A percentile compares a stretch with the other conserved stretches of the same genome.
These are phyloP conservation scores for Proisotoma minuta DNA, from an alignment of 2,888 invertebrate species.

Conservation along the genomic window DNA sequence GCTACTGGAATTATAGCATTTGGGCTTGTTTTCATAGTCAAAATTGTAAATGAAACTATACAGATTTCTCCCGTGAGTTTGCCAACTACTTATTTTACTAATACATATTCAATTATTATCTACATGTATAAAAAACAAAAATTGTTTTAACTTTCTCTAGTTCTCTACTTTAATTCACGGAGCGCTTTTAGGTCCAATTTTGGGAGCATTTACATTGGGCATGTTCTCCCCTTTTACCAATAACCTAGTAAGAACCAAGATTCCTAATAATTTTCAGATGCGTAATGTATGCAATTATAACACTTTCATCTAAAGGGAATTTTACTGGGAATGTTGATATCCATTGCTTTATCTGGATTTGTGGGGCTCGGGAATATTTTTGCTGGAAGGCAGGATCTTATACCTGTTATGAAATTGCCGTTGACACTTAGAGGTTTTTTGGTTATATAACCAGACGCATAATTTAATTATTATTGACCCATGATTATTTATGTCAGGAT, in stretches of 20 bases:
- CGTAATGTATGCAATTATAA: neutral
- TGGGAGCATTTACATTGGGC: constrained; percentile 31
- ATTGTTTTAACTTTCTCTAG: constrained; percentile 7
- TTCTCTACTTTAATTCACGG: constrained; percentile 38
- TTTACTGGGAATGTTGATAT: constrained; percentile 15
- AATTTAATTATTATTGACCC: too few relatives aligned
- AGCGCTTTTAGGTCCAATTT: constrained; percentile 33
- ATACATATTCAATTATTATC: neutral
- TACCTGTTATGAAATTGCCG: constrained; percentile 21
- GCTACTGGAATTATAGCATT: constrained; percentile 71
- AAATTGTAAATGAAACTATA: constrained; percentile 62
- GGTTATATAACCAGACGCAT: too few relatives aligned
- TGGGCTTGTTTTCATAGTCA: constrained; percentile 77
- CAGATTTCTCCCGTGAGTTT: constrained; percentile 69
- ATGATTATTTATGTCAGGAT: too few relatives aligned
- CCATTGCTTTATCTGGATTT: constrained; percentile 20
- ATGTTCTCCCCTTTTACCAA: constrained; percentile 36
- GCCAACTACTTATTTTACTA: neutral
- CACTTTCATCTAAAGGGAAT: constrained; percentile 15
- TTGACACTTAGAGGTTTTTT: constrained; percentile 9
- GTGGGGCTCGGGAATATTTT: constrained; percentile 29
- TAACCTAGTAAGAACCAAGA: constrained; percentile 14
- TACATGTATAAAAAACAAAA: neutral
- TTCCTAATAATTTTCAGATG: neutral
- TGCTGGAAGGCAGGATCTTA: constrained; percentile 13